Percentiles rank a stretch among this genome's conserved stretches.
Evolutionary conservation across 2,797 vertebrate genomes (phyloP).

Genomic region (Melanotaenia boesemani): DNA sequence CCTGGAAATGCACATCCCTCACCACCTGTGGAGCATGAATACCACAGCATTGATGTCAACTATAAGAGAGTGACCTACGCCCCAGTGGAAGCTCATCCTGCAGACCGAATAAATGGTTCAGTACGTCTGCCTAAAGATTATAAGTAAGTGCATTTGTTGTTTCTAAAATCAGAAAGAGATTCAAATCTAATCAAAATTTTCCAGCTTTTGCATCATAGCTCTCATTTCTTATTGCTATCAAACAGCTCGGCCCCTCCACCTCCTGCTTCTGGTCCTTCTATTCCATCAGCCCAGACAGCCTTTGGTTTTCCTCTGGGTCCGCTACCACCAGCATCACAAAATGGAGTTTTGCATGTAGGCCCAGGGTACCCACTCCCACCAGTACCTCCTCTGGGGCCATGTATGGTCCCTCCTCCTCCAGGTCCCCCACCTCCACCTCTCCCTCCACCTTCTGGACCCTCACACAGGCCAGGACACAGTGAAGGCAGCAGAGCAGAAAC

Average conservation of each 20-base stretch:
- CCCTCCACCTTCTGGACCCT: slow-evolving; percentile 56
- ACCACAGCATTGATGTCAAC: slow-evolving; percentile 88
- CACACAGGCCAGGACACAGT: slow-evolving; percentile 58
- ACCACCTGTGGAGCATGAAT: slow-evolving; percentile 88
- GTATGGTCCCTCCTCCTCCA: slow-evolving; percentile 78
- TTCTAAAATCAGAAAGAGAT: slow-evolving; percentile 16
- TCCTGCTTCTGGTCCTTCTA: slow-evolving; percentile 79
- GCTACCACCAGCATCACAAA: slow-evolving; percentile 61
- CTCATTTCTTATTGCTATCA: slow-evolving; percentile 52
- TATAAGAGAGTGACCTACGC: slow-evolving; percentile 85
- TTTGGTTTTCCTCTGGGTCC: slow-evolving; percentile 82
- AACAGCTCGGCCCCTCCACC: slow-evolving; percentile 79
- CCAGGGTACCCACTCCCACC: slow-evolving; percentile 71
- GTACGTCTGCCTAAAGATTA: slow-evolving; percentile 84
- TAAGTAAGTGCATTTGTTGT: slow-evolving; percentile 75
- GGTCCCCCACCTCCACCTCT: slow-evolving; percentile 74
- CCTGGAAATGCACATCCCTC: slow-evolving; percentile 65
- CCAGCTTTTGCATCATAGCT: slow-evolving; percentile 20
- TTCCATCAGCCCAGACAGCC: slow-evolving; percentile 87
- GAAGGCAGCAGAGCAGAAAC: slow-evolving; percentile 73
- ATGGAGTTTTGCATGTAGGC: slow-evolving; percentile 61
- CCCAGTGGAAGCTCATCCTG: slow-evolving; percentile 81
- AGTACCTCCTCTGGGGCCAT: slow-evolving; percentile 74
- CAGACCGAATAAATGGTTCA: slow-evolving; percentile 76
- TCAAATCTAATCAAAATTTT: slow-evolving; percentile 16